Conservation (phyloP, 2,888 invertebrate genomes). For the Melieria omissa region DNA sequence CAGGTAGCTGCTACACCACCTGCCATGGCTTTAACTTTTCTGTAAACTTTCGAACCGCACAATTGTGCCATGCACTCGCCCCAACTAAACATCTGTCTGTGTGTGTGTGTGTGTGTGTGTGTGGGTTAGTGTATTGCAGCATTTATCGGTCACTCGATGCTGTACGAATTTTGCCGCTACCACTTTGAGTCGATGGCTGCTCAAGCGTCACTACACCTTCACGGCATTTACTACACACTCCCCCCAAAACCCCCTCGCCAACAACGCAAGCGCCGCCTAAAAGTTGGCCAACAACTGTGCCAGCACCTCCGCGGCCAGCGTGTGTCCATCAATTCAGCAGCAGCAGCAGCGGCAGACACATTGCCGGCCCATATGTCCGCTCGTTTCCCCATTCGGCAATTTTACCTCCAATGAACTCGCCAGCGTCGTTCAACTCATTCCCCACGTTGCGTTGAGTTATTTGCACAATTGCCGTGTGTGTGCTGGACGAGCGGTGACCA, state of each 20-base stretch:
- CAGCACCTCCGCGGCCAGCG: background rate
- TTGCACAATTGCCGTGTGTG: slow-evolving; percentile 10
- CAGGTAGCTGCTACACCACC: background rate
- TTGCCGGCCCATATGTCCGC: background rate
- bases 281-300: background rate
- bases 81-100: background rate
- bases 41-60: slow-evolving; percentile 33
- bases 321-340: background rate
- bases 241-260: background rate
- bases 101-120: slow-evolving; percentile 4
- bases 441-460: slow-evolving; percentile 20
- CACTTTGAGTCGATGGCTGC: background rate
- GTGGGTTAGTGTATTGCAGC: slow-evolving; percentile 15
- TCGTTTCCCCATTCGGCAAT: slow-evolving; percentile 15
- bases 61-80: slow-evolving; percentile 3
- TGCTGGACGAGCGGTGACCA: background rate
- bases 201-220: too few species aligned
- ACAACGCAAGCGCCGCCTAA: background rate
- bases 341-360: background rate
- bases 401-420: slow-evolving; percentile 17
- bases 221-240: background rate
- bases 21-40: slow-evolving; percentile 13
- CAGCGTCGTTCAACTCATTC: slow-evolving; percentile 1
- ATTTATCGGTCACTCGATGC: slow-evolving; percentile 35
- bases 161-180: background rate